A percentile compares a stretch with the other conserved stretches of the same genome.
These are phyloP conservation scores for Nothobranchius furzeri DNA, from an alignment of 2,113 vertebrate species.

Conservation along the genomic window DNA sequence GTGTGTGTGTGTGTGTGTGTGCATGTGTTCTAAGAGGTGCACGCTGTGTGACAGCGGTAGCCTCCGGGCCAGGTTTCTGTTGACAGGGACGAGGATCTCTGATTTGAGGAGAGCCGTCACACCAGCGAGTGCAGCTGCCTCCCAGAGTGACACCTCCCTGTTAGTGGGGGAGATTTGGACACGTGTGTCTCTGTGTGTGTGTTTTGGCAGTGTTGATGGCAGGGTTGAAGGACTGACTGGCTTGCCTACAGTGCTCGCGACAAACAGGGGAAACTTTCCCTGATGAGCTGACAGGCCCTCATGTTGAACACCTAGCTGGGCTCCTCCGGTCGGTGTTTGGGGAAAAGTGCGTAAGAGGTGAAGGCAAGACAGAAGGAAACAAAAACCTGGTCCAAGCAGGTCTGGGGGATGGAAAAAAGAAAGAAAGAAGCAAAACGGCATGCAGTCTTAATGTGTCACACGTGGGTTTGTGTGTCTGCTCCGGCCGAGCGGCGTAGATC, in stretches of 20 bases:
- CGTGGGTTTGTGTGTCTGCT: conserved; percentile 40
- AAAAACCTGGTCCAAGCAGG: conserved; percentile 43
- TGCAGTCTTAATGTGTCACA: conserved; percentile 31
- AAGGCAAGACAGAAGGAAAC: conserved; percentile 30
- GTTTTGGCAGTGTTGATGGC: conserved; percentile 54
- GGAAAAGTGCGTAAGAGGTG: conserved; percentile 71
- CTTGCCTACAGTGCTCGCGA: conserved; percentile 93
- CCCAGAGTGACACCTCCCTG: conserved; percentile 92
- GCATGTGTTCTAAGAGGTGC: conserved; percentile 23
- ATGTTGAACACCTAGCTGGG: conserved; percentile 83
- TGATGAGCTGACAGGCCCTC: conserved; percentile 95
- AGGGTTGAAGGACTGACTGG: conserved; percentile 76
- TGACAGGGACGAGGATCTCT: conserved; percentile 93
- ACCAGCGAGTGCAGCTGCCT: conserved; percentile 93
- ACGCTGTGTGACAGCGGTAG: conserved; percentile 73
- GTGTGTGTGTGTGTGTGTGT: conserved; percentile 24
- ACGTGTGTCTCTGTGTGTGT: conserved; percentile 41
- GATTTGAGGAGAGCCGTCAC: conserved; percentile 96
- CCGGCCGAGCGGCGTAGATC: conserved; percentile 73
- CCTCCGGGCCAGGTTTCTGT: conserved; percentile 81
- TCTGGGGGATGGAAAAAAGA: conserved; percentile 26
- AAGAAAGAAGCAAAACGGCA: conserved; percentile 42
- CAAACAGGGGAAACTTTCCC: conserved; percentile 88
- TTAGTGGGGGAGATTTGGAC: conserved; percentile 79
- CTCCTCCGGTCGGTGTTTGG: conserved; percentile 76